Conservation (phyloP, 2,113 vertebrate species). For the Emydocephalus ijimae region DNA sequence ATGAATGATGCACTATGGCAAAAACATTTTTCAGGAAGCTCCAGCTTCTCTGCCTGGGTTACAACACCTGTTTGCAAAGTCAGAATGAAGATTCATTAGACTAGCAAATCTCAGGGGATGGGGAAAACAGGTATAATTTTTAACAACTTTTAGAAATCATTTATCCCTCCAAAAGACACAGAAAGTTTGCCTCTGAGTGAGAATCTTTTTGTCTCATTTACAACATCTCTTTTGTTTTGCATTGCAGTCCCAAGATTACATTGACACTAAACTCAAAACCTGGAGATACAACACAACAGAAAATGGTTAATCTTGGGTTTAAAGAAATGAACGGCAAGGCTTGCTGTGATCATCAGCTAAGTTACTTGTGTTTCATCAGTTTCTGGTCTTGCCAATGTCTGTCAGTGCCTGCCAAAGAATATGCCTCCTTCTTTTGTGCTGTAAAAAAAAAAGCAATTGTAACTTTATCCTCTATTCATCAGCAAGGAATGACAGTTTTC, state of each 20-base stretch:
- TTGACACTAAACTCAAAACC: constrained; percentile 60
- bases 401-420: constrained; percentile 52
- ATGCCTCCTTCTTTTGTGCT: constrained; percentile 45
- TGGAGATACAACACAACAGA: constrained; percentile 36
- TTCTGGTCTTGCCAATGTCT: constrained; percentile 46
- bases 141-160: constrained; percentile 1
- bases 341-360: constrained; percentile 58
- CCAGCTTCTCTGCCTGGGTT: not conserved
- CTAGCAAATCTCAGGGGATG: constrained; percentile 29
- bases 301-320: constrained; percentile 30
- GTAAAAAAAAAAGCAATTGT: constrained; percentile 1
- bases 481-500: not conserved
- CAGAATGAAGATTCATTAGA: constrained; percentile 31
- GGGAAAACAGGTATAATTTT: not conserved
- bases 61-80: not conserved
- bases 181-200: constrained; percentile 15
- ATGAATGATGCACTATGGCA: constrained; percentile 1
- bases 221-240: constrained; percentile 33
- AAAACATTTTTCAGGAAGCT: not conserved
- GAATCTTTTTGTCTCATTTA: constrained; percentile 41
- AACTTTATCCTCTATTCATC: not conserved
- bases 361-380: constrained; percentile 41
- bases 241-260: constrained; percentile 29
- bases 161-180: constrained; percentile 9
- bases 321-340: constrained; percentile 53